phyloP scores from a whole-genome alignment of 2,888 invertebrate genomes.

The Colletes collaris region DNA sequence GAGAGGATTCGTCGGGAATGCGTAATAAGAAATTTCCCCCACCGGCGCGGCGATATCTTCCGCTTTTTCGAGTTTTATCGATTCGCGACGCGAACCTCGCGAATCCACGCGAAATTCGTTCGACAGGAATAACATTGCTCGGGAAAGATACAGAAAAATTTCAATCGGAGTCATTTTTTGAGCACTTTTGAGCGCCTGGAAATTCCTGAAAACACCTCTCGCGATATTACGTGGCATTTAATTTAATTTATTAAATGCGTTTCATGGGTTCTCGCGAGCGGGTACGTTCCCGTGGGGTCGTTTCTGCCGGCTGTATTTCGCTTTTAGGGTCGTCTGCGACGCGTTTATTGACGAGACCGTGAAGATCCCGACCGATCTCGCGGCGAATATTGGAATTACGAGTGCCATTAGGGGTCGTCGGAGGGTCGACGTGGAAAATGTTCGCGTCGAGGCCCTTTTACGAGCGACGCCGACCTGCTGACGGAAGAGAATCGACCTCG shows the following conservation, averaged over 20 bases:
- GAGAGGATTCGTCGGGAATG: slow-evolving; percentile 40
- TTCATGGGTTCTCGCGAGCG: background rate
- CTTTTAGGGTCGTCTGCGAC: slow-evolving; percentile 5
- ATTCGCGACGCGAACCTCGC: background rate
- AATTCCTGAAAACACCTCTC: too few species aligned
- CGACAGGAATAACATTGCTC: too few species aligned
- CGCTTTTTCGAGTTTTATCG: slow-evolving; percentile 3
- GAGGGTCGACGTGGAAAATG: slow-evolving; percentile 34
- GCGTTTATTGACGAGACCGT: slow-evolving; percentile 31
- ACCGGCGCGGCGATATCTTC: background rate
- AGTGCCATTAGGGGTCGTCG: slow-evolving; percentile 40
- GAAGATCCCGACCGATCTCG: slow-evolving; percentile 8
- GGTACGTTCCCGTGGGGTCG: background rate
- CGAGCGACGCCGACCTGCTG: slow-evolving; percentile 41
- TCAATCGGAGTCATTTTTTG: too few species aligned
- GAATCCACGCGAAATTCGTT: background rate
- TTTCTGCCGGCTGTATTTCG: background rate
- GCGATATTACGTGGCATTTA: background rate
- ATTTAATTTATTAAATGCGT: slow-evolving; percentile 19
- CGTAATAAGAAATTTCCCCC: slow-evolving; percentile 39
- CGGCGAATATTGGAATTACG: slow-evolving; percentile 48
- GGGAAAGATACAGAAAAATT: too few species aligned
- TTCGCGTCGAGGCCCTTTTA: slow-evolving; percentile 42
- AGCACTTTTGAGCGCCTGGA: too few species aligned
- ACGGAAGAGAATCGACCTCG: slow-evolving; percentile 43